Conservation (phyloP, 2,113 vertebrate genomes). For the Sapajus apella region DNA sequence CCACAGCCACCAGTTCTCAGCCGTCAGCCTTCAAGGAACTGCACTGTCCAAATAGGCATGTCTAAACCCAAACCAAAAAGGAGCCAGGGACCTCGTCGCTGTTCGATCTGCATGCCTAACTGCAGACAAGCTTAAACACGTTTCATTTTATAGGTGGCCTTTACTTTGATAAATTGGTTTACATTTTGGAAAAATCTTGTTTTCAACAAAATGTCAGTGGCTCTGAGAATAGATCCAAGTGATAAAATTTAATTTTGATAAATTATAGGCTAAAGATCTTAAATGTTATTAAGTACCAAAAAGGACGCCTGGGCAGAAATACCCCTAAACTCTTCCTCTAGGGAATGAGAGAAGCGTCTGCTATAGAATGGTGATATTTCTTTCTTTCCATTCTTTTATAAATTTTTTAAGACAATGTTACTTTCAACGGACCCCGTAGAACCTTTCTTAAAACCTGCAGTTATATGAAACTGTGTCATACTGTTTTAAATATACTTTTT, state of each 20-base stretch:
- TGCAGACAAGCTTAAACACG: background rate
- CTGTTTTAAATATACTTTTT: background rate
- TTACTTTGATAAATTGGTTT: slow-evolving; percentile 45
- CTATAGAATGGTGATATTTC: background rate
- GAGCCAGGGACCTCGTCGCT: too few relatives aligned
- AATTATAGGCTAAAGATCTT: slow-evolving; percentile 21
- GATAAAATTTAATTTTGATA: slow-evolving; percentile 49
- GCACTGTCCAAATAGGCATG: accelerated
- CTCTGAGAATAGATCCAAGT: slow-evolving; percentile 26
- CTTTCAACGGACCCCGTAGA: background rate
- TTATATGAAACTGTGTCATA: background rate
- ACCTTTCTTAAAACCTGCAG: background rate
- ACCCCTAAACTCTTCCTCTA: background rate
- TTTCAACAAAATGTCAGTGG: slow-evolving; percentile 47
- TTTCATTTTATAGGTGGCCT: background rate
- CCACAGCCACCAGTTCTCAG: background rate
- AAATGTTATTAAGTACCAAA: background rate
- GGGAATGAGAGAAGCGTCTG: background rate
- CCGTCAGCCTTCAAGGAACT: background rate
- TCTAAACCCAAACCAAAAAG: background rate
- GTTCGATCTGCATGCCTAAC: background rate
- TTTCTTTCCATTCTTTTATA: background rate
- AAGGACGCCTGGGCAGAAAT: background rate
- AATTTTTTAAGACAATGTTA: background rate
- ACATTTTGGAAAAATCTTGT: slow-evolving; percentile 49